Evolutionary conservation across 2,113 vertebrate genomes (phyloP), one percentile per base, ranked within the genome.

Genomic region (Poecilia latipinna): DNA sequence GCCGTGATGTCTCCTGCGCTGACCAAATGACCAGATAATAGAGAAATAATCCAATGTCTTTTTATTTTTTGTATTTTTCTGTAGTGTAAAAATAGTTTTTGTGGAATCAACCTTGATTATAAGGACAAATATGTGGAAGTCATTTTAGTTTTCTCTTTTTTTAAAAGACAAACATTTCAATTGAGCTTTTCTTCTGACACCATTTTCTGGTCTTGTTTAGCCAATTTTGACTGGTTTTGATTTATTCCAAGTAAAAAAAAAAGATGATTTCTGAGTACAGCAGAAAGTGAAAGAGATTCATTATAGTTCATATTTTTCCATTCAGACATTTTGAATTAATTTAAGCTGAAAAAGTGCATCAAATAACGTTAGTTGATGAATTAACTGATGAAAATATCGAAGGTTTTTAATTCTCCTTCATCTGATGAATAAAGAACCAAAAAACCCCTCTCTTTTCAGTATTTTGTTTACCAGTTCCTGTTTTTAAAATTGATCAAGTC

Each of bases 1-100:
- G 39, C 74, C 61, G 78, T 65, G 32, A 66, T 17, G 32, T 64
- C 31, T 33, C 71, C 4, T 37, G 65, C 42, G 31, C 72, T 63
- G 44, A 48, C 33, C 37, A 48, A 22, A 57, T n/a, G 22, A 57
- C 3, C 51, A 57, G 61, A 39, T 51, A 5, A 33, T 12, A 78
- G 22, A 26, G n/a, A 28, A 5, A 64, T 28, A 12, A 8, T 35
- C 22, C 29, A 68, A 63, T 12, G 0, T 12, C 66, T 74, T 69
- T 63, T 17, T 3, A 3, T 64, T 70, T 77, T 7, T 2, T 48
- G 33, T 17, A 60, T 61, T 12, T 6, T 3, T 7, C 17, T 11
- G 12, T 57, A 19, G 17, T 54, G 48, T 54, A 54, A 37, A 37
- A 24, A 22, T 54, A 54, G 15, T 54, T 54, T 54, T 22, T 22